A percentile compares a stretch with the other conserved stretches of the same genome.
These are phyloP conservation scores for Sus cebifrons DNA, from an alignment of 2,797 vertebrate species.

Conservation along the genomic window DNA sequence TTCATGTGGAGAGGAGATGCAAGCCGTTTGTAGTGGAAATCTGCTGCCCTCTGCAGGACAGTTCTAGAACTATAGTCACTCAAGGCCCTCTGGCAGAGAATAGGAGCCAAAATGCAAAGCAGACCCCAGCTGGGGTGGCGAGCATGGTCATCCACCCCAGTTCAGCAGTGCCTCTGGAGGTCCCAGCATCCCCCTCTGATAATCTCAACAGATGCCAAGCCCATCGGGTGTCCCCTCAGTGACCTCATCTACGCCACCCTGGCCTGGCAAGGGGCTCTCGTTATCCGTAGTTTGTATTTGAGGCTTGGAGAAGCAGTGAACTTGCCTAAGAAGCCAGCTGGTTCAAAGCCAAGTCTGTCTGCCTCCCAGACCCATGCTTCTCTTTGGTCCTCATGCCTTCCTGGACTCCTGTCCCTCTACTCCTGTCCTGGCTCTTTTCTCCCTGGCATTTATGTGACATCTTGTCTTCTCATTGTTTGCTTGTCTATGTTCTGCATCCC, in stretches of 20 bases:
- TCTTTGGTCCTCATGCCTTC: accelerated
- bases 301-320: not conserved
- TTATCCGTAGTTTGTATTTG: too few relatives aligned
- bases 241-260: not conserved
- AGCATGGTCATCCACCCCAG: not conserved
- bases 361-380: accelerated
- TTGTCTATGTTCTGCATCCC: not conserved
- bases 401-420: not conserved
- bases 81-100: accelerated
- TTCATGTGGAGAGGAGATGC: accelerated
- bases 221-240: not conserved
- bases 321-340: accelerated
- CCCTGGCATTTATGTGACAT: not conserved
- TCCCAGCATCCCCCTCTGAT: too few relatives aligned
- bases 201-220: not conserved
- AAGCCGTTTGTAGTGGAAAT: conserved; percentile 10
- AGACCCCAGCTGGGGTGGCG: not conserved
- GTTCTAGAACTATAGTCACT: not conserved
- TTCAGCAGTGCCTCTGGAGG: not conserved
- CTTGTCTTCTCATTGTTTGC: not conserved
- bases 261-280: too few relatives aligned
- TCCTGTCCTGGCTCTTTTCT: not conserved
- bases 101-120: accelerated
- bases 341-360: not conserved
- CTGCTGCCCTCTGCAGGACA: conserved; percentile 86